Percentiles rank a stretch among this genome's conserved stretches.
Evolutionary conservation across 2,888 invertebrate species (phyloP).

Genomic region (Shargacucullia verbasci): DNA sequence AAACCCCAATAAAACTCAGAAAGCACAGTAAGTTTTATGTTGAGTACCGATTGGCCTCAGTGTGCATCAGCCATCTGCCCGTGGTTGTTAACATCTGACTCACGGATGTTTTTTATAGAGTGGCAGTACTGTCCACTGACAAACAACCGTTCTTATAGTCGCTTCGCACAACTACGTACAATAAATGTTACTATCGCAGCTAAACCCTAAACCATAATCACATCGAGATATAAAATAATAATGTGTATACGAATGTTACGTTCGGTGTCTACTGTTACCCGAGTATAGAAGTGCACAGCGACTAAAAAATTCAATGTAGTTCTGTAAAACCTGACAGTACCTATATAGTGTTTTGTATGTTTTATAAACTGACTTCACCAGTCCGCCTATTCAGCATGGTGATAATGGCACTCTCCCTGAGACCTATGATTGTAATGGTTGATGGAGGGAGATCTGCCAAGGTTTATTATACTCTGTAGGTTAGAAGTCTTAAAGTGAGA

Average conservation of each 20-base stretch:
- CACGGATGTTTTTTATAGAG: background rate
- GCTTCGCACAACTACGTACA: too few relatives aligned
- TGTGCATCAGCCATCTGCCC: background rate
- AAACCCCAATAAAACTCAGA: background rate
- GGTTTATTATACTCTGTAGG: constrained; percentile 11
- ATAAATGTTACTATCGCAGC: too few relatives aligned
- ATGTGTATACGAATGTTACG: too few relatives aligned
- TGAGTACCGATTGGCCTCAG: background rate
- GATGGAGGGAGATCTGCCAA: background rate
- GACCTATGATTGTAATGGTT: background rate
- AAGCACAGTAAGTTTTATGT: constrained; percentile 8
- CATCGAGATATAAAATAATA: too few relatives aligned
- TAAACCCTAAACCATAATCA: too few relatives aligned
- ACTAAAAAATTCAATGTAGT: too few relatives aligned
- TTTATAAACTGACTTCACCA: background rate
- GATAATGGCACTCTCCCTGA: constrained; percentile 9
- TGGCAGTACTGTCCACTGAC: constrained; percentile 14
- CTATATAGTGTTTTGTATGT: constrained; percentile 2
- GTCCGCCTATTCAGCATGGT: constrained; percentile 24
- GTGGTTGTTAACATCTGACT: background rate
- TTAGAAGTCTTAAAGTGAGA: constrained; percentile 4
- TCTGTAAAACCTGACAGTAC: too few relatives aligned
- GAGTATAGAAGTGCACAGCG: too few relatives aligned
- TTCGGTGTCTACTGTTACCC: too few relatives aligned
- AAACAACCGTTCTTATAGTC: too few relatives aligned